Percentiles rank a stretch among this genome's conserved stretches.
These are phyloP conservation scores for Gadopsis marmoratus DNA, from an alignment of 2,797 vertebrate genomes.

Conservation along the genomic window DNA sequence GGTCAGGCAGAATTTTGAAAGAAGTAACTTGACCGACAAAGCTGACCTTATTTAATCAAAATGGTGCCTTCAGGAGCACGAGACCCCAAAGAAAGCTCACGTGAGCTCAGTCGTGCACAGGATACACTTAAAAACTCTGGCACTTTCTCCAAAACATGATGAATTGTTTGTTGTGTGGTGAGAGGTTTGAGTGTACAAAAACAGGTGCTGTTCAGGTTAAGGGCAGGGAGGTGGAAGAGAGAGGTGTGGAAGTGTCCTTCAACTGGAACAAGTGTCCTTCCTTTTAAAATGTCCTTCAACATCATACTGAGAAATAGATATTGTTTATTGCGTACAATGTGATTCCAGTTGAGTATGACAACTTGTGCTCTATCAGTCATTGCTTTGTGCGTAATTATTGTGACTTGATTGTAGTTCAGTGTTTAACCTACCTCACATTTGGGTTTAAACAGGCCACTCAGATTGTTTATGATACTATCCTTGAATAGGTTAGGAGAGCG, in stretches of 20 bases:
- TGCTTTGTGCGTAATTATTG: background rate
- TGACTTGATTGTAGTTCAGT: background rate
- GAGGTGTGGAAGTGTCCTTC: slow-evolving; percentile 18
- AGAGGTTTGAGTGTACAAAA: slow-evolving; percentile 26
- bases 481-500: slow-evolving; percentile 71
- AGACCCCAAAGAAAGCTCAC: slow-evolving; percentile 35
- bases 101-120: slow-evolving; percentile 21
- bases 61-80: slow-evolving; percentile 8
- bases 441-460: slow-evolving; percentile 90
- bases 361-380: background rate
- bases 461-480: slow-evolving; percentile 89
- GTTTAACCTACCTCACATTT: slow-evolving; percentile 85
- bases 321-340: background rate
- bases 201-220: background rate
- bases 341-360: background rate
- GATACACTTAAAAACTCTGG: slow-evolving; percentile 22
- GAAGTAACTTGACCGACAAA: slow-evolving; percentile 28
- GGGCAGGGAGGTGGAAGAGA: background rate
- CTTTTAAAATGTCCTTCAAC: slow-evolving; percentile 5
- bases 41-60: slow-evolving; percentile 40
- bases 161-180: slow-evolving; percentile 49
- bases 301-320: background rate
- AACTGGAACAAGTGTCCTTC: slow-evolving; percentile 28
- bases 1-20: slow-evolving; percentile 46
- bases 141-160: slow-evolving; percentile 44